Evolutionary conservation across 1,140 invertebrate genomes (phyloP), one percentile per base, ranked within the genome.

Genomic region (Ladona fulva): DNA sequence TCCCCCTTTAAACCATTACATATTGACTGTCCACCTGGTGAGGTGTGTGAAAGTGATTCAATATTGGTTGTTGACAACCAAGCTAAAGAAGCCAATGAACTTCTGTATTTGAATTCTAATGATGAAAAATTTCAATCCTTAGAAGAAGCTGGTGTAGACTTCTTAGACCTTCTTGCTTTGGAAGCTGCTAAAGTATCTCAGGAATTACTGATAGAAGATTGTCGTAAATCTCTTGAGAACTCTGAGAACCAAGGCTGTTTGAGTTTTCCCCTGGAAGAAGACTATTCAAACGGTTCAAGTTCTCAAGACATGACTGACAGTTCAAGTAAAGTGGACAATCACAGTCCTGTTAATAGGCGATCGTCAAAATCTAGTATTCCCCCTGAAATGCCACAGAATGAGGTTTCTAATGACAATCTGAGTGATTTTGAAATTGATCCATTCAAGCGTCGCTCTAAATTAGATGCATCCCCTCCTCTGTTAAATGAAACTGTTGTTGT

Each of bases 281-380:
- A 66, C 16, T 16, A 66, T 66, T 66, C 52, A 5, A 66, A 66
- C 52, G 14, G 52, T 22, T 66, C 52, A 16, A 66, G 52, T 22
- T 66, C 52, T 66, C 52, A 66, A 66, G 52, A 66, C 14, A 66
- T 66, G 52, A 66, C 52, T 66, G 52, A 66, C 52, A 66, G n/a
- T 66, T 66, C 52, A 3, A 66, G n/a, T 22, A 66, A 66, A 66
- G 52, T 66, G 14, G 52, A 66, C 16, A 22, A 12, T 22, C n/a
- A 16, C 52, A 66, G 52, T 66, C 52, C 52, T 66, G 52, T 66
- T 3, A 3, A 66, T 66, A 66, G 52, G n/a, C 3, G n/a, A 66
- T 16, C n/a, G 12, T 66, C 52, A 19, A 66, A 66, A 66, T 19
- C 16, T 66, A 22, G n/a, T 66, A 37, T 5, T 37, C 3, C 29